Percentiles rank a stretch among this genome's conserved stretches.
phyloP scores from a whole-genome alignment of 2,797 vertebrate genomes.

The Melopsittacus undulatus region DNA sequence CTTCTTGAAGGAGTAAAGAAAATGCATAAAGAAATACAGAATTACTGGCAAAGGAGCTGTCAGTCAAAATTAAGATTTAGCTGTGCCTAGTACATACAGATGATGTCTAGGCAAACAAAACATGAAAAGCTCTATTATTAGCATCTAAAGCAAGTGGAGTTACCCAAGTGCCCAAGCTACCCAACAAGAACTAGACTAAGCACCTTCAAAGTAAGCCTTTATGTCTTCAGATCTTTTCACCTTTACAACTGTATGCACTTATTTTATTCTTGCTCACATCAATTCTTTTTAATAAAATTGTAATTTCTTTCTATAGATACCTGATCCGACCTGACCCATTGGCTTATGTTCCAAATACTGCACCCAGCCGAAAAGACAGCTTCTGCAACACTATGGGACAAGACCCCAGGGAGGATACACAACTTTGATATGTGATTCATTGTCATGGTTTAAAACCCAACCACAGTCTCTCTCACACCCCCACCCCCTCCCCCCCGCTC shows the following conservation, averaged over 20 bases:
- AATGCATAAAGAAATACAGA: not conserved
- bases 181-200: not conserved
- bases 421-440: conserved; percentile 73
- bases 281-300: not conserved
- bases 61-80: not conserved
- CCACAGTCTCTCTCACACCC: too few species aligned
- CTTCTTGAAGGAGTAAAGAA: not conserved
- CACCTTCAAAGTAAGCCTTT: not conserved
- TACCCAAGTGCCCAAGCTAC: not conserved
- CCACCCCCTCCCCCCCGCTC: too few species aligned
- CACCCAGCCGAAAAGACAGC: conserved; percentile 77
- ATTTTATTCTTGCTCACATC: not conserved
- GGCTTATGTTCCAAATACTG: conserved; percentile 76
- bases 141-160: not conserved
- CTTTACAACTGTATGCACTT: not conserved
- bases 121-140: not conserved
- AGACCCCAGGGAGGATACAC: conserved; percentile 80
- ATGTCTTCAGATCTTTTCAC: not conserved
- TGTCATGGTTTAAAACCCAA: too few species aligned
- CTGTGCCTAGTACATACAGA: not conserved
- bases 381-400: conserved; percentile 74
- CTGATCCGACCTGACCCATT: conserved; percentile 84
- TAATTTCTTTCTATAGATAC: conserved; percentile 74
- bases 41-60: not conserved
- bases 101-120: not conserved